These are phyloP conservation scores for Plebejus argus DNA, from an alignment of 2,888 invertebrate genomes.

Conservation along the genomic window DNA sequence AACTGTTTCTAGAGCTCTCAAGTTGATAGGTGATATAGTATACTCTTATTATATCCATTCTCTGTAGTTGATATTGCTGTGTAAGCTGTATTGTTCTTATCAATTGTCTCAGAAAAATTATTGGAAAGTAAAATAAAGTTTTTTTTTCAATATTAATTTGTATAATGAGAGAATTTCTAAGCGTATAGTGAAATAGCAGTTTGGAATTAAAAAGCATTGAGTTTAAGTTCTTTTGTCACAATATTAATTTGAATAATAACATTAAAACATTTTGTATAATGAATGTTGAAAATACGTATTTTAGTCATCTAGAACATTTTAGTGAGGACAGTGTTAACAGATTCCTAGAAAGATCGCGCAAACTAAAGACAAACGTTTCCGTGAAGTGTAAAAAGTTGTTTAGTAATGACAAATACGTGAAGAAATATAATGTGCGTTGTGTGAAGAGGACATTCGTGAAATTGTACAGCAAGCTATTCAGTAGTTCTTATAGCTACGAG, in stretches of 20 bases:
- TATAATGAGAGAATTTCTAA: not conserved
- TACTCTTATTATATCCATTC: not conserved
- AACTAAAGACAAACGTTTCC: not conserved
- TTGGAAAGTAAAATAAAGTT: not conserved
- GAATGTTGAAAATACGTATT: constrained; percentile 11
- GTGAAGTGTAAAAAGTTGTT: constrained; percentile 18
- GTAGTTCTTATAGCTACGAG: constrained; percentile 79
- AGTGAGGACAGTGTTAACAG: not conserved
- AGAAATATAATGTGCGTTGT: constrained; percentile 54
- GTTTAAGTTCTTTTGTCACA: not conserved
- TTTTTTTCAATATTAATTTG: not conserved
- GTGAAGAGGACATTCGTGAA: constrained; percentile 65
- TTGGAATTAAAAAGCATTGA: not conserved
- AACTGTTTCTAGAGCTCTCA: constrained; percentile 43
- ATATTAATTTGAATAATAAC: not conserved
- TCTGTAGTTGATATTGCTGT: not conserved
- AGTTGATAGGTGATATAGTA: constrained; percentile 20
- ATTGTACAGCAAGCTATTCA: constrained; percentile 62
- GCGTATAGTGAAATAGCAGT: not conserved
- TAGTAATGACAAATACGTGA: not conserved
- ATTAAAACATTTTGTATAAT: not conserved
- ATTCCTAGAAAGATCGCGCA: not conserved
- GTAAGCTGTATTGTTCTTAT: constrained; percentile 2
- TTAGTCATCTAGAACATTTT: not conserved
- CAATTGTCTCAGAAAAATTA: not conserved